phyloP scores from a whole-genome alignment of 2,113 vertebrate genomes.

The Rhinolophus ferrumequinum region DNA sequence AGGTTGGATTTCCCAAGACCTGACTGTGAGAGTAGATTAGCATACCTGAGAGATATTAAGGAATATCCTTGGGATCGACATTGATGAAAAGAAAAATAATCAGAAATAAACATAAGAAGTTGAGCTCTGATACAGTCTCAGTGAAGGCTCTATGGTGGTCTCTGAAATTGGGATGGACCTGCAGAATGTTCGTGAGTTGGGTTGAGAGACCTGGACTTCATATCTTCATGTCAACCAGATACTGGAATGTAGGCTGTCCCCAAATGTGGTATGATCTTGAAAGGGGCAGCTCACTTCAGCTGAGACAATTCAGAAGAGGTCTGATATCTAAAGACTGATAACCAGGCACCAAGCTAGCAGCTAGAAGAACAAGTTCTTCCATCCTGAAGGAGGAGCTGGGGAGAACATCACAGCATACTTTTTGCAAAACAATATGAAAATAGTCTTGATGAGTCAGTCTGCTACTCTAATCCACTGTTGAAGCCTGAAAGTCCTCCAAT shows the following conservation, averaged over 20 bases:
- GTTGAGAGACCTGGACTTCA: not conserved
- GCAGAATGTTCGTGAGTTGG: not conserved
- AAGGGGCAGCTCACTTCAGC: not conserved
- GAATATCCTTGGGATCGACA: not conserved
- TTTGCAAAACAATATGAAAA: not conserved
- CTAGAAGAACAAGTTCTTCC: not conserved
- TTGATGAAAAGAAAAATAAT: not conserved
- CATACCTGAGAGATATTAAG: not conserved
- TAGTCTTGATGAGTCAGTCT: not conserved
- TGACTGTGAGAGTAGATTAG: not conserved
- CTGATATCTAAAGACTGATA: not conserved
- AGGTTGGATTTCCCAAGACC: not conserved
- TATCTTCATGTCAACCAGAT: not conserved
- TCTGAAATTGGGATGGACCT: not conserved
- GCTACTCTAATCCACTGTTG: rapidly evolving
- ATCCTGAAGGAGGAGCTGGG: not conserved
- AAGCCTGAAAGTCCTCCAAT: not conserved
- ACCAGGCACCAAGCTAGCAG: not conserved
- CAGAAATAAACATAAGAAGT: not conserved
- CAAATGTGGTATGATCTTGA: not conserved
- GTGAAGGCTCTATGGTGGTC: not conserved
- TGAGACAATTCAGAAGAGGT: not conserved
- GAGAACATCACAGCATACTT: not conserved
- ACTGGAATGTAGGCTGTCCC: too few species aligned
- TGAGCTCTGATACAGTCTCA: not conserved